A percentile compares a stretch with the other conserved stretches of the same genome.
Evolutionary conservation across 2,113 vertebrate genomes (phyloP).

Genomic region (Eudyptes chrysolophus): DNA sequence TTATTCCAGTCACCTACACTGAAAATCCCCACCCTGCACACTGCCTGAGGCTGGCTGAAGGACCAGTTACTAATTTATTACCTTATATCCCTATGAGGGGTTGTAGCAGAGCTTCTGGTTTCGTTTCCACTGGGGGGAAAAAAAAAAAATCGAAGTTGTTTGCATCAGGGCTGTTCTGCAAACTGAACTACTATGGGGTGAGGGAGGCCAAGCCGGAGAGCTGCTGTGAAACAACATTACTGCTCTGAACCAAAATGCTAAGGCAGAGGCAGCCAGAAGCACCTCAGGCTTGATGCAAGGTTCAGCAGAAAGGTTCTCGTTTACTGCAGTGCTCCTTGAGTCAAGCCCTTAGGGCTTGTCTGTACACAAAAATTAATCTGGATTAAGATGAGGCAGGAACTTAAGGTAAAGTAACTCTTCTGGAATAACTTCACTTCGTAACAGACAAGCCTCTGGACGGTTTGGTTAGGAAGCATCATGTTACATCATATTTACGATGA

Average conservation of each 20-base stretch:
- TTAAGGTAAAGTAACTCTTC: neutral
- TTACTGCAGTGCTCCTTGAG: neutral
- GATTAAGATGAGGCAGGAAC: neutral
- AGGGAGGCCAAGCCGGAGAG: neutral
- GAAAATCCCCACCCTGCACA: neutral
- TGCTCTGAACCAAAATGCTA: neutral
- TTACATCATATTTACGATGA: slow-evolving; percentile 34
- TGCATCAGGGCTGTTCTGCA: neutral
- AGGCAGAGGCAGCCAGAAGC: neutral
- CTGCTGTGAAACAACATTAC: neutral
- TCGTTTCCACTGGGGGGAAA: neutral
- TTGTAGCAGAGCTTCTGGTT: neutral
- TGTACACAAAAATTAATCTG: slow-evolving; percentile 44
- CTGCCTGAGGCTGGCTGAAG: neutral
- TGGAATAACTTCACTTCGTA: neutral
- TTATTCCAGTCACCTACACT: neutral
- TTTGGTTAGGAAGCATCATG: neutral
- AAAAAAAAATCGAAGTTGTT: neutral
- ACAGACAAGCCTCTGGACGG: neutral
- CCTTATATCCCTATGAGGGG: neutral
- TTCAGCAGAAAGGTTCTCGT: neutral
- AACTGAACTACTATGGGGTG: neutral
- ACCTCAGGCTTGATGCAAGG: neutral
- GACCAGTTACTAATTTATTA: neutral
- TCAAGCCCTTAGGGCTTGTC: slow-evolving; percentile 27